phyloP scores from a whole-genome alignment of 2,113 vertebrate species.

The Hypomesus transpacificus region DNA sequence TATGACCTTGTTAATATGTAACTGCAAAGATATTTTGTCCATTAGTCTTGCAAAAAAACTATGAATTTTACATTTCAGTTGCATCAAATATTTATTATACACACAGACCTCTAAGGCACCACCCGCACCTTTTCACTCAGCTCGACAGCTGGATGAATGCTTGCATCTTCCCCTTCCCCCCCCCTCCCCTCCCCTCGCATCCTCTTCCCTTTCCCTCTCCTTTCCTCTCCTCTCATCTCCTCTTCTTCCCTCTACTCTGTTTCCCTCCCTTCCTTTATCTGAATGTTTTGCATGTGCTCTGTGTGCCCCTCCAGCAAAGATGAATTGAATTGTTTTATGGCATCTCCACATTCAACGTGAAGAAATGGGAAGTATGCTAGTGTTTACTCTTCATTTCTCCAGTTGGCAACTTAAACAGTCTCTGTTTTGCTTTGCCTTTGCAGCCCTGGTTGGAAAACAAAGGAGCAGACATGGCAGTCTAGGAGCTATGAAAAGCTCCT shows the following conservation, averaged over 20 bases:
- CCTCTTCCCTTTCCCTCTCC: no score
- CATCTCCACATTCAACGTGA: conserved; percentile 36
- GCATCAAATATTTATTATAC: no score
- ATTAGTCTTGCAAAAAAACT: no score
- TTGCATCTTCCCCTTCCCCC: conserved; percentile 24
- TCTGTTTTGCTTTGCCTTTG: conserved; percentile 37
- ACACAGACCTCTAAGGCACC: conserved; percentile 17
- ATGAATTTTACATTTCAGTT: no score
- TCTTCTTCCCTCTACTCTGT: no score
- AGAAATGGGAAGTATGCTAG: conserved; percentile 41
- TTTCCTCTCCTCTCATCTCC: neutral
- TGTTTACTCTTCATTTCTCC: conserved; percentile 50
- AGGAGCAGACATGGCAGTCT: conserved; percentile 24
- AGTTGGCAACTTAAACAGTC: conserved; percentile 40
- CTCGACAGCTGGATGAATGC: conserved; percentile 25
- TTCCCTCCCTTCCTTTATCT: conserved; percentile 1
- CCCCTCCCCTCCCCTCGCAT: neutral
- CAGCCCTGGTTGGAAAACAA: conserved; percentile 38
- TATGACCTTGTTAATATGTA: no score
- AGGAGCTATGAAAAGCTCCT: conserved; percentile 15
- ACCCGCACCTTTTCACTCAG: conserved; percentile 31
- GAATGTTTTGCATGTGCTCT: conserved; percentile 36
- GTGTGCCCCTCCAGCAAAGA: conserved; percentile 40
- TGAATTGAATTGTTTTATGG: conserved; percentile 60
- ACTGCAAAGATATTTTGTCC: no score